Conservation (phyloP, 2,113 vertebrate genomes). For the Saimiri boliviensis region DNA sequence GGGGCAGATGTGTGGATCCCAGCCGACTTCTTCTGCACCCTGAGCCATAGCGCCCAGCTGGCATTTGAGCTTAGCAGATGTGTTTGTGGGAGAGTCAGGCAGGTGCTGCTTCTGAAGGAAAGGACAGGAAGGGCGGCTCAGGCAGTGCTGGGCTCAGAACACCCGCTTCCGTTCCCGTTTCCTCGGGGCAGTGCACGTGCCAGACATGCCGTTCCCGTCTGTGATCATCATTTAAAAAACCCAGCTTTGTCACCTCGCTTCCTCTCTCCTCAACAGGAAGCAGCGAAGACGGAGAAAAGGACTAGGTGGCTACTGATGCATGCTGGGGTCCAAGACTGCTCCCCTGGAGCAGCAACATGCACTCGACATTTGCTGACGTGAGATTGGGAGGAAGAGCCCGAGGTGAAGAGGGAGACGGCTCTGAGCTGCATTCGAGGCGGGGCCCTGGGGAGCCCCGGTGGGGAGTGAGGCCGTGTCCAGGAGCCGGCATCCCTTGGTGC, state of each 20-base stretch:
- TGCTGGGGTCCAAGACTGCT: neutral
- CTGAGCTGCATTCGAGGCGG: slow-evolving; percentile 58
- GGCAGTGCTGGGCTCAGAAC: neutral
- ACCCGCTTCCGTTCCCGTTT: neutral
- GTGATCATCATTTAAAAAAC: neutral
- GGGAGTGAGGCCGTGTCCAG: slow-evolving; percentile 70
- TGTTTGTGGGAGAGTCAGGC: slow-evolving; percentile 56
- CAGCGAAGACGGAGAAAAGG: slow-evolving; percentile 98
- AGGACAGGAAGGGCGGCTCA: rapidly evolving
- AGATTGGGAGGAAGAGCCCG: slow-evolving; percentile 38
- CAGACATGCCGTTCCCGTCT: rapidly evolving
- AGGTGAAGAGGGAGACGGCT: slow-evolving; percentile 67
- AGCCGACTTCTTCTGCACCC: neutral
- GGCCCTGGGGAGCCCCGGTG: neutral
- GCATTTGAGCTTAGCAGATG: slow-evolving; percentile 81
- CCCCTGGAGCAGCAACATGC: neutral
- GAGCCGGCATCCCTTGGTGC: slow-evolving; percentile 72
- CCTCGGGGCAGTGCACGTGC: rapidly evolving
- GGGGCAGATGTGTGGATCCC: slow-evolving; percentile 45
- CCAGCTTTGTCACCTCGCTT: slow-evolving; percentile 32
- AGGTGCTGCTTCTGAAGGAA: slow-evolving; percentile 12
- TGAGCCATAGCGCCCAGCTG: slow-evolving; percentile 67
- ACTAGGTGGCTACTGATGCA: slow-evolving; percentile 79
- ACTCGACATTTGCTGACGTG: neutral
- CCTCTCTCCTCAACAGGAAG: slow-evolving; percentile 88